Evolutionary conservation across 2,113 vertebrate species (phyloP).

Genomic region (human): GRCh38 chr15:68062501-68063000

Average conservation of each 20-base stretch:
- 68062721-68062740: not conserved
- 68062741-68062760: not conserved
- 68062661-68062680: not conserved
- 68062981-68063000: not conserved
- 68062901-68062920: not conserved
- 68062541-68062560: not conserved
- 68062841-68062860: conserved; percentile 15
- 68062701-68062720: conserved; percentile 30
- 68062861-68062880: not conserved
- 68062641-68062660: conserved; percentile 7
- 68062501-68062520: not conserved
- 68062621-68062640: not conserved
- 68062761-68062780: conserved; percentile 3
- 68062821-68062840: not conserved
- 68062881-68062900: conserved; percentile 16
- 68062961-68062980: not conserved
- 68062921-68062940: conserved; percentile 4
- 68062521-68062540: too few relatives aligned
- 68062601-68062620: not conserved
- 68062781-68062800: not conserved
- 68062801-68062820: not conserved
- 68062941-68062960: conserved; percentile 13
- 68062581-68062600: not conserved
- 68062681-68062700: not conserved
- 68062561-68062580: conserved; percentile 8